Evolutionary conservation across 2,113 vertebrate species (phyloP), one percentile per base, ranked within the genome.

Genomic region (Lates calcarifer): DNA sequence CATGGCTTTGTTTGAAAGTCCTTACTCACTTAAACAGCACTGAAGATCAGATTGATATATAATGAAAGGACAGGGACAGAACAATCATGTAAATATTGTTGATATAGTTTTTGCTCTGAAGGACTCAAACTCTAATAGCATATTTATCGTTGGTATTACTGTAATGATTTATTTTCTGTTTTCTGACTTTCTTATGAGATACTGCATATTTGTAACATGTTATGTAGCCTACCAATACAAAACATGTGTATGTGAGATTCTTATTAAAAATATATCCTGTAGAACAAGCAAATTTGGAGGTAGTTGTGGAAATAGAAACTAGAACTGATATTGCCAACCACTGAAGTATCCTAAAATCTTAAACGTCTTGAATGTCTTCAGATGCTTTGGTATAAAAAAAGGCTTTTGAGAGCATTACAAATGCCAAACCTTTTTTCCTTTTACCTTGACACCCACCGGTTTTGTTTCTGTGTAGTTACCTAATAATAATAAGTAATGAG

Each of bases 1-100:
- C 53, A 49, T 64, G 29, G 63, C 65, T 82, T 71, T 78, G 45
- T 85, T 74, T 45, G n/a, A 64, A 74, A 76, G 37, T 28, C 24
- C 64, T 63, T 20, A 68, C 51, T 77, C 41, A 37, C 61, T 75
- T 55, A 63, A 12, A 45, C 13, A 26, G 45, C 15, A 61, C 3
- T 28, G 76, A 79, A 81, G 68, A 79, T 79, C 5, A 56, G 28
- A 65, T 67, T 49, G 7, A 7, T 64, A 55, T 78, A 10, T 45
- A 70, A 65, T 39, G 22, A 74, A 28, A 64, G 13, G 24, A 65
- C 43, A 39, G 41, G 39, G 49, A 45, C 20, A 45, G 31, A 77
- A 63, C 31, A 63, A 69, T 70, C 10, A 51, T 33, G 2, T n/a
- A 41, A 3, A 35, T 57, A 68, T 72, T 74, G 68, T 62, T 77